Evolutionary conservation across 2,888 invertebrate genomes (phyloP), one percentile per base, ranked within the genome.

Genomic region (Galerucella nymphaeae): DNA sequence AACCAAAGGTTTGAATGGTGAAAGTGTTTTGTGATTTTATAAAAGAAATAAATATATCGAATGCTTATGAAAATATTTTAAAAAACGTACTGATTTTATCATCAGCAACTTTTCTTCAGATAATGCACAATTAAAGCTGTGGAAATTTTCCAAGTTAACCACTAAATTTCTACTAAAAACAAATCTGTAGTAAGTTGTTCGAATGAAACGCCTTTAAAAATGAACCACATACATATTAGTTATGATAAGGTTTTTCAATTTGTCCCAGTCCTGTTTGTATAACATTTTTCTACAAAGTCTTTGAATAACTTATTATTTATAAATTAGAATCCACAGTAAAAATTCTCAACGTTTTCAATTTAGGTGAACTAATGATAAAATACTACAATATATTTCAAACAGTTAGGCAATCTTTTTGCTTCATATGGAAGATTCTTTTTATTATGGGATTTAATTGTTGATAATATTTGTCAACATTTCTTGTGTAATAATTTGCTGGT

Each of bases 401-500:
- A 30, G 30, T 6, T 9, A 38, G 30, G 30, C 30, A 38, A 38
- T 38, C 30, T 38, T 38, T 38, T 38, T 9, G 30, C 30, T 38
- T 38, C 8, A 38, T 38, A 5, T 38, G 30, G 1, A 38, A 38
- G 8, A 38, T 38, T 38, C 8, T 9, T 38, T 38, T 38, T 8
- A 38, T 38, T 38, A 38, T 38, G 45, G 45, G 14, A 13, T 45
- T 45, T 45, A 55, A 55, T 14, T 13, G 16, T 30, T 30, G 23
- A 23, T 13, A 9, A 23, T 13, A 9, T 6, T 23, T 6, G 23
- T 30, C 58, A 30, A 30, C 23, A 14, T 18, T 62, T 61, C 55
- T 75, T 61, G 65, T 71, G 71, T 74, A 59, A 62, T 58, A 38
- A 72, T 65, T 66, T 50, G 41, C 66, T 72, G 67, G 75, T 70